These are phyloP conservation scores for Dromiciops gliroides DNA, from an alignment of 2,113 vertebrate species.

Conservation along the genomic window DNA sequence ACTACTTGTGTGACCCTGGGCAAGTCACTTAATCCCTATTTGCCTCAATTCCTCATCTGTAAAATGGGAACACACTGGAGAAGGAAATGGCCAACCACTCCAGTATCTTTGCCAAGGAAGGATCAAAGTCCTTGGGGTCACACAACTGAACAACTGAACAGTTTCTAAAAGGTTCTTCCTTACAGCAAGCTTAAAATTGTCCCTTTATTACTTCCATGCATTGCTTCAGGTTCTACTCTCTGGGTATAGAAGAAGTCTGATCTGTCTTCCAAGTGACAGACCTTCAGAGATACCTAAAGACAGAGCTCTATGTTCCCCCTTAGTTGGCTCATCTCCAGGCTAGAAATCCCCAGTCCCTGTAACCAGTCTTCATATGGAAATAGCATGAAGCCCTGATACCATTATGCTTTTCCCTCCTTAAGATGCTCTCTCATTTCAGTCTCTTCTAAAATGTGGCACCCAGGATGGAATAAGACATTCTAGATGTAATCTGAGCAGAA, in stretches of 20 bases:
- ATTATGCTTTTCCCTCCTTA: too few relatives aligned
- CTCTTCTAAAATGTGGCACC: not conserved
- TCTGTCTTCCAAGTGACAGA: not conserved
- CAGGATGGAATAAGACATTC: not conserved
- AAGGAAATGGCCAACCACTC: not conserved
- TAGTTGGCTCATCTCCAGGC: not conserved
- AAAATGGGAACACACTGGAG: not conserved
- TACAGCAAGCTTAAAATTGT: not conserved
- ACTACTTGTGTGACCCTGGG: not conserved
- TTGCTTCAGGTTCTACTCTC: not conserved
- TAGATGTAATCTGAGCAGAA: not conserved
- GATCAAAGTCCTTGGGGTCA: not conserved
- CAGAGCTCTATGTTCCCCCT: not conserved
- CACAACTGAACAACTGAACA: not conserved
- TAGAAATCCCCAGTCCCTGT: not conserved
- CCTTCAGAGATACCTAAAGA: not conserved
- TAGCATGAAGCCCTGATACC: too few relatives aligned
- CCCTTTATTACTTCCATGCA: not conserved
- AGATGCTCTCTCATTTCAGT: not conserved
- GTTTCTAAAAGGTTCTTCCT: not conserved
- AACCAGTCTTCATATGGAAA: not conserved
- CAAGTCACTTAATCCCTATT: slow-evolving; percentile 4
- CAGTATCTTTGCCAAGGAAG: not conserved
- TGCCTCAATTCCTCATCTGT: slow-evolving; percentile 15
- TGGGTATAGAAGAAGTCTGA: not conserved